Evolutionary conservation across 35 echinoderm and acorn worm species (phyloP).

Genomic region (Ophiothrix spiculata): DNA sequence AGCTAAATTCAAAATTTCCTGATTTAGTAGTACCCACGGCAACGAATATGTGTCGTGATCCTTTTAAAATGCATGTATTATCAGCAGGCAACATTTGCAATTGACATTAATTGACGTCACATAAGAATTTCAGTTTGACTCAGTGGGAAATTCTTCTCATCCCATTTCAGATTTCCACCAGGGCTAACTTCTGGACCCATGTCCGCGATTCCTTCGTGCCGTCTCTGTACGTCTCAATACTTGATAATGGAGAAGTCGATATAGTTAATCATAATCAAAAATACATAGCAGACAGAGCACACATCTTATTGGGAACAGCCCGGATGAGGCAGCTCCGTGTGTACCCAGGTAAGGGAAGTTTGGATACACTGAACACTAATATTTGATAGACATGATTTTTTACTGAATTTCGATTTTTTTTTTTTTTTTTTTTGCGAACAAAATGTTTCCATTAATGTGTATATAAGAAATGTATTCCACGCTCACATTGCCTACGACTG

Average conservation of each 20-base stretch:
- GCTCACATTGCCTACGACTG: too few species aligned
- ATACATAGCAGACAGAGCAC: conserved; percentile 70
- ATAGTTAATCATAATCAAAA: conserved; percentile 21
- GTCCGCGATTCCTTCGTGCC: conserved; percentile 70
- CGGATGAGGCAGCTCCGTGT: conserved; percentile 80
- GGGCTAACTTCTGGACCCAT: conserved; percentile 51
- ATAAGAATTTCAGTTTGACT: too few species aligned
- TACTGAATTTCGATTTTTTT: neutral
- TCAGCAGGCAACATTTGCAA: too few species aligned
- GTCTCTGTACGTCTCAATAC: conserved; percentile 53
- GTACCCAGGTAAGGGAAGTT: conserved; percentile 62
- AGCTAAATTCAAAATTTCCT: too few species aligned
- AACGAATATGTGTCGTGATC: too few species aligned
- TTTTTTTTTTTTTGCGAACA: neutral
- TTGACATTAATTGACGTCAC: too few species aligned
- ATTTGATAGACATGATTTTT: too few species aligned
- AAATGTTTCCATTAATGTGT: neutral
- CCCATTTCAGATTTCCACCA: conserved; percentile 37
- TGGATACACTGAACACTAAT: too few species aligned
- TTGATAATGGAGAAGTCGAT: conserved; percentile 62
- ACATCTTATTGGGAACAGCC: conserved; percentile 71
- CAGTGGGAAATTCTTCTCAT: conserved; percentile 7
- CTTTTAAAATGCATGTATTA: too few species aligned
- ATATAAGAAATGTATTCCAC: neutral
- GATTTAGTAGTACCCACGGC: too few species aligned